phyloP scores from a whole-genome alignment of 1,140 invertebrate genomes.

The Stenopsyche tienmushanensis region DNA sequence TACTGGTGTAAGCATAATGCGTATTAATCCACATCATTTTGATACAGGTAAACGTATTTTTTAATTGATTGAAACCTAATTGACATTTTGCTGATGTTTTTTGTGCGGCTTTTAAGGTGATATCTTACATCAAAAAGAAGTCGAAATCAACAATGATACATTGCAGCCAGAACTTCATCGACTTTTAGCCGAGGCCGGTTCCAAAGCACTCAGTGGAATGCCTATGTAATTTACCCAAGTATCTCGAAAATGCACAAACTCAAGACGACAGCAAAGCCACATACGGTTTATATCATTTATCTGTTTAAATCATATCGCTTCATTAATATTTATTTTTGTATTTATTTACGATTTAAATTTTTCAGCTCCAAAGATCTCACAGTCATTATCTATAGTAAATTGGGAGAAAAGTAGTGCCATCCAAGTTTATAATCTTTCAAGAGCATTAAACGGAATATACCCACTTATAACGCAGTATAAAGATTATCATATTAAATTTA shows the following conservation, averaged over 20 bases:
- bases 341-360: slow-evolving; percentile 43
- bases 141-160: slow-evolving; percentile 62
- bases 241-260: slow-evolving; percentile 57
- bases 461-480: slow-evolving; percentile 62
- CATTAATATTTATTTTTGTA: slow-evolving; percentile 9
- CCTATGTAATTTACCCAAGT: slow-evolving; percentile 61
- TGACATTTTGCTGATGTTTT: neutral
- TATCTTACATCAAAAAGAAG: slow-evolving; percentile 67
- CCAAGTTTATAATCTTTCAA: slow-evolving; percentile 65
- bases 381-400: slow-evolving; percentile 59
- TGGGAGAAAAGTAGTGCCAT: slow-evolving; percentile 64
- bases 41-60: slow-evolving; percentile 68
- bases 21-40: slow-evolving; percentile 82
- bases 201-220: slow-evolving; percentile 66
- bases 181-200: slow-evolving; percentile 68
- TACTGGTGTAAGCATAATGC: slow-evolving; percentile 89
- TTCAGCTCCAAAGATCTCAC: slow-evolving; percentile 71
- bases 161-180: slow-evolving; percentile 67
- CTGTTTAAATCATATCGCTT: neutral
- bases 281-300: slow-evolving; percentile 60
- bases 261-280: slow-evolving; percentile 65
- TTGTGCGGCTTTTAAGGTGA: slow-evolving; percentile 50
- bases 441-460: slow-evolving; percentile 66
- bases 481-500: slow-evolving; percentile 45
- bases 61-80: slow-evolving; percentile 8